Conservation (phyloP, 92 coral and sea anemone genomes). For the Galaxea fascicularis region DNA sequence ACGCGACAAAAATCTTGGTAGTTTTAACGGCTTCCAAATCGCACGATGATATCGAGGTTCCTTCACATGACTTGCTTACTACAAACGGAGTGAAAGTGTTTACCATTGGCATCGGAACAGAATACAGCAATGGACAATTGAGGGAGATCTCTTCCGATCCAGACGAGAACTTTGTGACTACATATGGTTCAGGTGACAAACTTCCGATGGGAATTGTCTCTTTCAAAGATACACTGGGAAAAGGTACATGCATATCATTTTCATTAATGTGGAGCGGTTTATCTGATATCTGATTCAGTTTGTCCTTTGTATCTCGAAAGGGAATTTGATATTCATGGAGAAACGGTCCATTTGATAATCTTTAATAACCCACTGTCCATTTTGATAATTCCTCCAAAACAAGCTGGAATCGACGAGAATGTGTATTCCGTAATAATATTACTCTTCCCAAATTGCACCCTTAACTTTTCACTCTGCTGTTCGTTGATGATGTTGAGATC, state of each 20-base stretch:
- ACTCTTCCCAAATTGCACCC: no score
- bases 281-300: no score
- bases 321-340: no score
- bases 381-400: no score
- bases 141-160: constrained; percentile 46
- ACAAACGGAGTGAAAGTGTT: constrained; percentile 2
- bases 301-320: no score
- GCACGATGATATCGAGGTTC: constrained; percentile 56
- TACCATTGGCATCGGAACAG: constrained; percentile 57
- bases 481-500: no score
- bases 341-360: no score
- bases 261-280: no score
- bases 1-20: constrained; percentile 58
- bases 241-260: constrained; percentile 1
- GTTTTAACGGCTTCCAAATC: constrained; percentile 55
- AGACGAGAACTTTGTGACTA: neutral
- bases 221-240: constrained; percentile 2
- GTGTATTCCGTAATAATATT: no score
- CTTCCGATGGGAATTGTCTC: neutral
- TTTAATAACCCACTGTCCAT: no score
- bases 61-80: constrained; percentile 57
- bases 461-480: no score
- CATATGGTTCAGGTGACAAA: neutral
- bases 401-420: no score
- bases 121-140: constrained; percentile 51